Base-by-base conservation (phyloP, 1,140 invertebrate genomes). In the Diachasmimorpha longicaudata region DNA sequence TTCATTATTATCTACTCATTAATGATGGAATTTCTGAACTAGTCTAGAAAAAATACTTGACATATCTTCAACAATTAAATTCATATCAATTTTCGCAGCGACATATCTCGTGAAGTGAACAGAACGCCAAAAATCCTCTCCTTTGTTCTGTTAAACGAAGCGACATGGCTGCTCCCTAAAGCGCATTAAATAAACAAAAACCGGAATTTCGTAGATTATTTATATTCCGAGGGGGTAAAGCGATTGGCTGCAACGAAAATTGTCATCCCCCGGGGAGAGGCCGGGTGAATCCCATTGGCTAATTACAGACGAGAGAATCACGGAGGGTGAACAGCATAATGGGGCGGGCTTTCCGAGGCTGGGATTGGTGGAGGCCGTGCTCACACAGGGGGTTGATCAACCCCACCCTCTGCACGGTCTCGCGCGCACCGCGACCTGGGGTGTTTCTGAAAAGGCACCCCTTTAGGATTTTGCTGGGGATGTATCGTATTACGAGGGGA, bases 281-380 rank as follows among this genome's bases (percentile, higher is more conserved):
- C 69, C 10, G 39, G n/a, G 69, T 19, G 44, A 44, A 42, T 75
- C 67, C 74, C 10, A 75, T 75, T 75, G 74, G 74, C 67, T 75
- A 75, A 75, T 75, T 75, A 75, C n/a, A 19, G 1, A n/a, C 19
- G 42, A 14, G 0, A 58, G 46, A 31, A 36, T 72, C 48, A 72
- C 0, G 0, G 36, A 48, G 70, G 70, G 44, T 72, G 37, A 39
- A 21, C 85, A 82, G 85, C 80, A 85, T 87, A 83, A 85, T 71
- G 80, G 84, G 85, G 86, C 85, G 85, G 48, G 85, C 82, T 83
- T 79, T 80, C 72, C 10, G 31, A 23, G 46, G 58, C 70, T 74
- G 72, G 10, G 83, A 87, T 86, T 87, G 86, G 86, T 79, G 77
- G 74, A 76, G 48, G 11, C 31, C 14, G 31, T 39, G 10, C 14